Evolutionary conservation across 2,113 vertebrate species (phyloP), one percentile per base, ranked within the genome.

Genomic region (Crotalus helleri): DNA sequence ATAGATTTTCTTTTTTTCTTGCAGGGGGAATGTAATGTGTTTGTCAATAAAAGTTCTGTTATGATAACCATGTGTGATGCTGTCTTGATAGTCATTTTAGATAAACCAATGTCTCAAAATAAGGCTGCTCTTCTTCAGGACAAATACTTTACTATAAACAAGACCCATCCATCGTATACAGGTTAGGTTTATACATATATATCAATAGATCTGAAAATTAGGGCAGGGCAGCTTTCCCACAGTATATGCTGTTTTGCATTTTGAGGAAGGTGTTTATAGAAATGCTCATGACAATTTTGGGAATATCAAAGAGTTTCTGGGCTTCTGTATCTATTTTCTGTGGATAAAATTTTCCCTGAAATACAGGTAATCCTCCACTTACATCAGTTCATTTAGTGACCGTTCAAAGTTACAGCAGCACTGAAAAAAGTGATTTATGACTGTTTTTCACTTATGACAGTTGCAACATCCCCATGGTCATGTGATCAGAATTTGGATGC

Each of bases 1-100:
- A 96, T 97, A 97, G 93, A 94, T 98, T 98, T 98, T 98, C 91
- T 98, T 98, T 97, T 95, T 98, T 98, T 98, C 96, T 96, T 69
- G 64, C 85, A 96, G 97, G 97, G 81, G 39, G 19, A 97, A 97
- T 98, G 97, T 97, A 97, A 98, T 97, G 96, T 96, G 97, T 96
- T 97, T 96, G 95, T 97, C 96, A 98, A 98, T 98, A 98, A 98
- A 98, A 97, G 95, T 96, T 94, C 96, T 96, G 96, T 93, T 97
- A 96, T 96, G 94, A 92, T 53, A 94, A 85, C 51, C 85, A 90
- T 94, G 89, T 0, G 87, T 96, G 88, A 26, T 96, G 92, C 88
- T 97, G 21, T 8, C 21, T 94, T 94, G n/a, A 12, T 7, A 61
- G n/a, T 46, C 85, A 24, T 5, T 93, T 74, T 1, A 69, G n/a